These are phyloP conservation scores for Eupeodes corollae DNA, from an alignment of 1,140 invertebrate genomes.

Conservation along the genomic window DNA sequence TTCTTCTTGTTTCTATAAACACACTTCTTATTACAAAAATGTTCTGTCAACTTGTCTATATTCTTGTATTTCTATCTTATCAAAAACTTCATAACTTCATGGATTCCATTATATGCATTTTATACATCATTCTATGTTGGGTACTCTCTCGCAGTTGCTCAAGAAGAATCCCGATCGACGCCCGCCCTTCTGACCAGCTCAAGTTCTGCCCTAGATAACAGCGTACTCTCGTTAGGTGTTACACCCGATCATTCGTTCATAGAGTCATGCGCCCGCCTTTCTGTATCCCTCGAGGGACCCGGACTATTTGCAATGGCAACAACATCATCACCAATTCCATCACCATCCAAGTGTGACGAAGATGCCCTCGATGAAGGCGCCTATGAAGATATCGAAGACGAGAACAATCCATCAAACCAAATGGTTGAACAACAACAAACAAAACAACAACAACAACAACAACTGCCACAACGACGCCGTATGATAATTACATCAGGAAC, in stretches of 20 bases:
- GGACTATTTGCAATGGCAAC: slow-evolving; percentile 30
- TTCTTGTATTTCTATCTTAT: neutral
- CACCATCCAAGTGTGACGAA: slow-evolving; percentile 13
- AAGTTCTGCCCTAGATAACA: slow-evolving; percentile 40
- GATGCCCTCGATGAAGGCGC: slow-evolving; percentile 1
- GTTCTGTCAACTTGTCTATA: neutral
- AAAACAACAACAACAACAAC: slow-evolving; percentile 1
- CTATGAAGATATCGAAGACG: slow-evolving; percentile 26
- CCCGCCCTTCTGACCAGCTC: slow-evolving; percentile 60
- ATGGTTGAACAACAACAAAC: neutral
- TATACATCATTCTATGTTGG: neutral
- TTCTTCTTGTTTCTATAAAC: too few relatives aligned
- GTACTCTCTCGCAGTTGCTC: slow-evolving; percentile 27
- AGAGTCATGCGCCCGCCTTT: slow-evolving; percentile 73
- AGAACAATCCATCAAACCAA: slow-evolving; percentile 10
- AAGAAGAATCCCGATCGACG: slow-evolving; percentile 77
- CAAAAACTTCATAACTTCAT: neutral
- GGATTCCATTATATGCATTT: neutral
- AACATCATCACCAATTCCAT: slow-evolving; percentile 30
- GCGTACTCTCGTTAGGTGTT: slow-evolving; percentile 55
- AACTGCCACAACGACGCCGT: slow-evolving; percentile 4
- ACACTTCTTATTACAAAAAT: too few relatives aligned
- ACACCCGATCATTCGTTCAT: slow-evolving; percentile 74
- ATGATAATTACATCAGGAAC: slow-evolving; percentile 3
- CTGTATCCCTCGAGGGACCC: slow-evolving; percentile 65